Base-by-base conservation (phyloP, 2,113 vertebrate species). In the Panthera leo region DNA sequence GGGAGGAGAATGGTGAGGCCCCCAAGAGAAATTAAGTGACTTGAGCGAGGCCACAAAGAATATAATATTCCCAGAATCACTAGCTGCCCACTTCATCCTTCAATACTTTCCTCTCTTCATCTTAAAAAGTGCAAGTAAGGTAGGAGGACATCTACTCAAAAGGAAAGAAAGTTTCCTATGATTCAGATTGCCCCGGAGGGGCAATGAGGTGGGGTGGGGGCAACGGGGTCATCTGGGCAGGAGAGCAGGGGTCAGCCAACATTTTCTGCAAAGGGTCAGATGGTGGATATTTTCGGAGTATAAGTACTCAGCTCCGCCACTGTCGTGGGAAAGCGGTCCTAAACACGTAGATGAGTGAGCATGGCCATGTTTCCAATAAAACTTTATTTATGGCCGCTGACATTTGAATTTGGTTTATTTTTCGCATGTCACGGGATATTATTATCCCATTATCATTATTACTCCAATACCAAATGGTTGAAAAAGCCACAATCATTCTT, bases 121-220 rank as follows among this genome's bases (percentile, higher is more conserved):
- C 84, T 53, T n/a, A 13, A 73, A 80, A 84, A 79, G 58, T 2
- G 2, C 13, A 29, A 61, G 65, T 25, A 36, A 78, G 15, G 55
- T 21, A 42, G 36, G 19, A 87, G 45, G 14, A 84, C 92, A 91
- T 76, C 45, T 14, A 55, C n/a, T 73, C 45, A 14, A 3, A 67
- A 53, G 16, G 25, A 78, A 86, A 82, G 45, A 45, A 14, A 79
- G 36, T 55, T 67, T 68, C 85, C 67, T 3, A 15, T 16, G 48
- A 78, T 36, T 45, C 84, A 36, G 9, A 10, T 45, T 34, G 16
- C 12, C 42, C 15, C 0, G n/a, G 13, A 31, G 55, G 6, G 55
- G 55, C 6, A 58, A 27, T 6, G 2, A 5, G 0, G 1, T 10
- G 58, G 42, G 21, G 0, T 11, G 34, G 55, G 58, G 55, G 5